Evolutionary conservation across 2,888 invertebrate genomes (phyloP), one percentile per base, ranked within the genome.

Genomic region (Heliconius erato): DNA sequence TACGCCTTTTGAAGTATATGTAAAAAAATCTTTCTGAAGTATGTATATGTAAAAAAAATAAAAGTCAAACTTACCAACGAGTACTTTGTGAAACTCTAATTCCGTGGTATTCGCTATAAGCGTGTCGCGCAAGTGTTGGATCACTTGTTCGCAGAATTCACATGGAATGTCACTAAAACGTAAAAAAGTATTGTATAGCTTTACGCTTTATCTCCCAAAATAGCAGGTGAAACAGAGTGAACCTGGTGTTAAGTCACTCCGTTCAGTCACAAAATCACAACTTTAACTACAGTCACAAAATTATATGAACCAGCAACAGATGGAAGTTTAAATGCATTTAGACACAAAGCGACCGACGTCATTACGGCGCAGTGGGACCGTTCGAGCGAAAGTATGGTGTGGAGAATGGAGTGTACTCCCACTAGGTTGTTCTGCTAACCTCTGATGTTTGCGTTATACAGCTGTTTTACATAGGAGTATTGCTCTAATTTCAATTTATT

Each of bases 61-160:
- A 40, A 40, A 40, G 11, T 11, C 40, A 40, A 32, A 82, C 77
- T 79, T 88, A 96, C 96, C 98, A 89, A 97, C 95, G 23, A 98
- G 90, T 0, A 98, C 97, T 89, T 96, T 95, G 91, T 98, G 97
- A 93, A 99, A 99, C 93, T 99, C 98, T 0, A 94, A 88, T 91
- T 98, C 98, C 0, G 99, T 98, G 0, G 98, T 98, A 91, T 99
- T 98, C 28, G 98, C 97, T 49, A 98, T 96, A 40, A 99, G 92
- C 11, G 98, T 96, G 90, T 98, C 98, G 84, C 97, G 97, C 86
- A 98, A 95, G 92, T 99, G 98, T 35, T 95, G 94, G 0, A 98
- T 97, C 78, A 99, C 93, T 91, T 98, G 98, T 88, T 98, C 97
- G 92, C 99, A 99, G 81, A 99, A 96, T 88, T 98, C 98, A 91